Evolutionary conservation across 1,140 invertebrate species (phyloP).

Genomic region (Atta texana): DNA sequence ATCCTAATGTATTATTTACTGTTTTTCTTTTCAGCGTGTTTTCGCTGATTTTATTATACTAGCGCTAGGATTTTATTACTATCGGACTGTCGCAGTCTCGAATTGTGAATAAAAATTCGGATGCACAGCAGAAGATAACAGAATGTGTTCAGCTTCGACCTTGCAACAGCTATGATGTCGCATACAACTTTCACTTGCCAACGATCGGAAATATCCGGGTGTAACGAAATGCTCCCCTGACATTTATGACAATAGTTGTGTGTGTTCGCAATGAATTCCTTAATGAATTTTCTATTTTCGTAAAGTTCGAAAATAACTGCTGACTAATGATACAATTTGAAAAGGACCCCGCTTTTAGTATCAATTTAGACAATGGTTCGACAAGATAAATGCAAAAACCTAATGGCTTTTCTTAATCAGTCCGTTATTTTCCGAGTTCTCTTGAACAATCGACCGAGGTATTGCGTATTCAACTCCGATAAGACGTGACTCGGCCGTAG

Average conservation of each 20-base stretch:
- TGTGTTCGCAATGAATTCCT: neutral
- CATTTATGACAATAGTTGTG: constrained; percentile 37
- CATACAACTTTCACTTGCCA: constrained; percentile 77
- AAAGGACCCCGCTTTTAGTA: neutral
- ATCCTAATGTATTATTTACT: constrained; percentile 2
- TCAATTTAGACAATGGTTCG: neutral
- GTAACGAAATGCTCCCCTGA: constrained; percentile 69
- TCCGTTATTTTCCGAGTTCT: constrained; percentile 20
- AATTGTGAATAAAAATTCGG: neutral
- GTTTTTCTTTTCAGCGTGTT: neutral
- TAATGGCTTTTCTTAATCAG: neutral
- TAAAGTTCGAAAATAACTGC: neutral
- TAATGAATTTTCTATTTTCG: neutral
- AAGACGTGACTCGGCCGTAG: constrained; percentile 46
- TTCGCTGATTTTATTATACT: too few species aligned
- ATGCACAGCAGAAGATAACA: constrained; percentile 33
- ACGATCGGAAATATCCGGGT: constrained; percentile 74
- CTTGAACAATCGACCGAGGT: constrained; percentile 2
- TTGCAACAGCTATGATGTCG: constrained; percentile 77
- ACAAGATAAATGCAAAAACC: neutral
- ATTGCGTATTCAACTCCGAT: constrained; percentile 41
- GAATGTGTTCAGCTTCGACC: constrained; percentile 69
- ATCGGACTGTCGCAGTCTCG: neutral
- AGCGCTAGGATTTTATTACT: too few species aligned
- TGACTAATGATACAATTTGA: neutral